Conservation (phyloP, 2,113 vertebrate genomes). For the Amphiprion percula region DNA sequence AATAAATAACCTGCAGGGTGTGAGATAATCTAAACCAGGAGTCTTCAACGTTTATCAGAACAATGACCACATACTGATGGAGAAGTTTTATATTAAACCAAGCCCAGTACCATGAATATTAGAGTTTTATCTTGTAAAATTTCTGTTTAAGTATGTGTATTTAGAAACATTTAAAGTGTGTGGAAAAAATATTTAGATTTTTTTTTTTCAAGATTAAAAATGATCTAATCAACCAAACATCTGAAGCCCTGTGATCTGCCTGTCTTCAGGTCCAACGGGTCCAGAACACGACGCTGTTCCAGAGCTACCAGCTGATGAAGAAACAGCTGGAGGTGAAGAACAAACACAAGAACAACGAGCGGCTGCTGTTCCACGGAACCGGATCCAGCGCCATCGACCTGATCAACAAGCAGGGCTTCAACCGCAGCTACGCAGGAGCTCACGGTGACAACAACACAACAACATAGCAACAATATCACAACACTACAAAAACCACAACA, state of each 20-base stretch:
- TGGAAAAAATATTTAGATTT: too few relatives aligned
- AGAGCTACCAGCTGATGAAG: constrained; percentile 89
- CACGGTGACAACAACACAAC: constrained; percentile 82
- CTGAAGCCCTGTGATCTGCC: background rate
- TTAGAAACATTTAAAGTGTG: too few relatives aligned
- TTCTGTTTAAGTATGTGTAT: too few relatives aligned
- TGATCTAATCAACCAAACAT: too few relatives aligned
- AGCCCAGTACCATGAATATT: too few relatives aligned
- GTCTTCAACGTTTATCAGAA: too few relatives aligned
- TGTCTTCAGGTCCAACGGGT: constrained; percentile 89
- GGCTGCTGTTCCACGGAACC: constrained; percentile 90
- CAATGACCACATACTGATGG: too few relatives aligned
- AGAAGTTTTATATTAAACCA: too few relatives aligned
- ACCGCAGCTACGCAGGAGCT: constrained; percentile 90
- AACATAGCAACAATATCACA: background rate
- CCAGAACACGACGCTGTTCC: constrained; percentile 89
- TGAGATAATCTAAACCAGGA: too few relatives aligned
- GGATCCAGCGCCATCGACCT: constrained; percentile 44
- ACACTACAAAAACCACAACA: background rate
- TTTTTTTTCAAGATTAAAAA: too few relatives aligned
- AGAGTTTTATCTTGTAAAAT: too few relatives aligned
- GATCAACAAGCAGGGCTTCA: constrained; percentile 88
- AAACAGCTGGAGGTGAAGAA: constrained; percentile 88
- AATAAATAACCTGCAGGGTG: too few relatives aligned
- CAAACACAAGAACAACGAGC: constrained; percentile 83